Percentiles rank a stretch among this genome's conserved stretches.
phyloP scores from a whole-genome alignment of 2,888 invertebrate species.

The Laothoe populi region DNA sequence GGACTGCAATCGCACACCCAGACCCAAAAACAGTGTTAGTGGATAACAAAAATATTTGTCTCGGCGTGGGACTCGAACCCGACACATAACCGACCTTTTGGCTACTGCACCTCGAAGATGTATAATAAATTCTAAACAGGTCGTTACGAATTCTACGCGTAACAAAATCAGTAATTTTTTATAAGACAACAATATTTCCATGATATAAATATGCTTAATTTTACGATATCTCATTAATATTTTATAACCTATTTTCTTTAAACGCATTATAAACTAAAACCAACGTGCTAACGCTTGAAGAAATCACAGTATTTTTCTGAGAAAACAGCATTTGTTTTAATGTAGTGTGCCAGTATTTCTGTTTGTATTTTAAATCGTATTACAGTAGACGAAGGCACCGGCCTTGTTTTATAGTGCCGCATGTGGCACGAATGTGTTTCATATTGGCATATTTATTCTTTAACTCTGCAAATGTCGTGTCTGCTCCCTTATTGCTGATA shows the following conservation, averaged over 20 bases:
- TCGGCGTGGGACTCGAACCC: no score
- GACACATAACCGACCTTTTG: no score
- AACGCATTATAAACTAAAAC: not conserved
- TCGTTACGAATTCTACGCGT: no score
- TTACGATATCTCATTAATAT: no score
- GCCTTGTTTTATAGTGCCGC: constrained; percentile 41
- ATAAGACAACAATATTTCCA: no score
- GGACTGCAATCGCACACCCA: not conserved
- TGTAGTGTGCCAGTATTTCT: constrained; percentile 15
- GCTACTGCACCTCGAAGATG: no score
- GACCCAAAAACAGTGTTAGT: not conserved
- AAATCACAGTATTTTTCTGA: not conserved
- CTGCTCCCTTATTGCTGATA: constrained; percentile 21
- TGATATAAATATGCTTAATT: no score
- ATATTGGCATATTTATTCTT: constrained; percentile 36
- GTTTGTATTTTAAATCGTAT: constrained; percentile 43
- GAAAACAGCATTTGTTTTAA: constrained; percentile 30
- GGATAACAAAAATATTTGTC: no score
- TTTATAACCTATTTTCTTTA: not conserved
- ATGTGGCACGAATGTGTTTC: constrained; percentile 41
- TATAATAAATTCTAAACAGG: not conserved
- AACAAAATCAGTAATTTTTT: no score
- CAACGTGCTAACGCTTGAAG: not conserved
- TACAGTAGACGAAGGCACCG: constrained; percentile 35
- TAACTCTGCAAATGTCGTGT: constrained; percentile 31